Evolutionary conservation across 2,113 vertebrate species (phyloP).

Genomic region (Micromys minutus): DNA sequence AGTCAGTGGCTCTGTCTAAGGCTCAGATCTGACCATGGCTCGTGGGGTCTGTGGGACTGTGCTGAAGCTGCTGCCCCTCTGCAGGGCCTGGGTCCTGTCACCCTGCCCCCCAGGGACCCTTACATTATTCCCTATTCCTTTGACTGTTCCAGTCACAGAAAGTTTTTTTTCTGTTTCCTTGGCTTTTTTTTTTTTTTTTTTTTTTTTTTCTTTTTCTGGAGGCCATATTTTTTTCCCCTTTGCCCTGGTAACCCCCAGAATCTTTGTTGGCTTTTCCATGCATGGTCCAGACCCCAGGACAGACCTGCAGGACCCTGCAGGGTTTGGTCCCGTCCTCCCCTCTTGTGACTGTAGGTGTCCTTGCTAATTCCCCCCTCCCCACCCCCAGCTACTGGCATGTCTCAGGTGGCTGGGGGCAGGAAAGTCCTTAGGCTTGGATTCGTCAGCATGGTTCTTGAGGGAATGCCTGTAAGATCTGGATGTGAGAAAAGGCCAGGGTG

Average conservation of each 20-base stretch:
- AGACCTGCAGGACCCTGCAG: not conserved
- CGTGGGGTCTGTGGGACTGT: not conserved
- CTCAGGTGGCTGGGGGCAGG: not conserved
- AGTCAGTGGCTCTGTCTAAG: not conserved
- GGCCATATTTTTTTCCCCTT: not conserved
- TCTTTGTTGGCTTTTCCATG: not conserved
- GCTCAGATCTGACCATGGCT: not conserved
- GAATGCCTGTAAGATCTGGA: not conserved
- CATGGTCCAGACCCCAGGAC: not conserved
- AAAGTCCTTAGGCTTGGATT: not conserved
- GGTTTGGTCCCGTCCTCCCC: not conserved
- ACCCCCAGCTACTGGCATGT: not conserved
- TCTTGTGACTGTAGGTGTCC: not conserved
- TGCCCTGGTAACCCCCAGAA: not conserved
- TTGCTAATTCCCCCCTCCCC: not conserved
- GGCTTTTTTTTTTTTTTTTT: not conserved
- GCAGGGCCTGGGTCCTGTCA: not conserved
- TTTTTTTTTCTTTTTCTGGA: too few species aligned
- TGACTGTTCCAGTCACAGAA: not conserved
- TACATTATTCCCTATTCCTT: not conserved
- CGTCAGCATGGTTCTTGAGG: not conserved
- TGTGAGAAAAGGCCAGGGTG: not conserved
- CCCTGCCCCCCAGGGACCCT: not conserved
- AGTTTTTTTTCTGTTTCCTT: constrained; percentile 7
- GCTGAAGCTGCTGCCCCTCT: not conserved